Evolutionary conservation across 1,140 invertebrate genomes (phyloP).

Genomic region (Heliconius hermathena): DNA sequence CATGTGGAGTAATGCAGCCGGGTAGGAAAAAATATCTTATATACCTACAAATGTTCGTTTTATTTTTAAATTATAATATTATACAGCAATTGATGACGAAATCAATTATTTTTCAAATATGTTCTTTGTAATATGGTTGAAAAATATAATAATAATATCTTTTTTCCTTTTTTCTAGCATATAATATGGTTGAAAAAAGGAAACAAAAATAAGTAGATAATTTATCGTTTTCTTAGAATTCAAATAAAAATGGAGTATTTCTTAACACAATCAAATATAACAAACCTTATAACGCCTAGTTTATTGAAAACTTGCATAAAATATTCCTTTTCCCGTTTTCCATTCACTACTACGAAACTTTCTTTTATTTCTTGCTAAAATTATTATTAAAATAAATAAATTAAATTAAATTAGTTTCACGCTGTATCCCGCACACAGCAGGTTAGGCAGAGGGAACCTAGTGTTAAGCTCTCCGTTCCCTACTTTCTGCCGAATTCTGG

Average conservation of each 20-base stretch:
- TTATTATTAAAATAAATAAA: not conserved
- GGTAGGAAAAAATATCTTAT: constrained; percentile 70
- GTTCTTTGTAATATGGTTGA: too few species aligned
- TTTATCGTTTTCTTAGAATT: too few species aligned
- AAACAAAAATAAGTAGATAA: too few species aligned
- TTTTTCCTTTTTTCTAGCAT: not conserved
- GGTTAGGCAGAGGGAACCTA: too few species aligned
- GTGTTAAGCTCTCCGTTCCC: too few species aligned
- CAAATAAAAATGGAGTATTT: not conserved
- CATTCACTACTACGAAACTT: constrained; percentile 65
- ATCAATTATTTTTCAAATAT: too few species aligned
- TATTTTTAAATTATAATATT: not conserved
- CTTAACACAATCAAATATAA: not conserved
- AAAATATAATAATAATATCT: too few species aligned
- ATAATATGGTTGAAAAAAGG: too few species aligned
- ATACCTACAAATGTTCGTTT: constrained; percentile 43
- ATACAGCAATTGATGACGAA: too few species aligned
- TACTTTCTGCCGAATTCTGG: too few species aligned
- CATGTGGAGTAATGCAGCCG: constrained; percentile 72
- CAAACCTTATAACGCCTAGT: constrained; percentile 69
- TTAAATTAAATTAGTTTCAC: too few species aligned
- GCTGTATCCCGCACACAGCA: too few species aligned
- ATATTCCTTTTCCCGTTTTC: constrained; percentile 45
- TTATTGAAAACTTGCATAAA: constrained; percentile 62
- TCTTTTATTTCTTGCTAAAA: constrained; percentile 77